A percentile compares a stretch with the other conserved stretches of the same genome.
Conservation (phyloP, 2,888 invertebrate species). For the Pseudococcus longispinus region DNA sequence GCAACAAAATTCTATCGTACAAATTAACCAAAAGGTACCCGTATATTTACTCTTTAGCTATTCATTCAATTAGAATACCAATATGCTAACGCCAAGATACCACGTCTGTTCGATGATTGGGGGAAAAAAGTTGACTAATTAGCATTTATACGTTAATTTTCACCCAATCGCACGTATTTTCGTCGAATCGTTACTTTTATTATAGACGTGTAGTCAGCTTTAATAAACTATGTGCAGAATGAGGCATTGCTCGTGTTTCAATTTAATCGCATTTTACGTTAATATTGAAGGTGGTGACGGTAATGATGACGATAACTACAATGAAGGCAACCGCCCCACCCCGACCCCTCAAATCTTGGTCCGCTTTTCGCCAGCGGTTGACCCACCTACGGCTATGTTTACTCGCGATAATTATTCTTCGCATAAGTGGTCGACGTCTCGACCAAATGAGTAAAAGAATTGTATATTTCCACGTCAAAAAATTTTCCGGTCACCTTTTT, state of each 20-base stretch:
- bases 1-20: neutral
- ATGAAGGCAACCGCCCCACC: neutral
- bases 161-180: neutral
- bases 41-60: neutral
- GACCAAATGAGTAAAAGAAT: neutral
- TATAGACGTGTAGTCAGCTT: neutral
- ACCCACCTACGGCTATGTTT: neutral
- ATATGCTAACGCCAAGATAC: neutral
- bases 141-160: neutral
- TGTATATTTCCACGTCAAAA: neutral
- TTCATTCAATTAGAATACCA: neutral
- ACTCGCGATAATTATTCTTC: neutral
- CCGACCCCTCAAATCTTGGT: neutral
- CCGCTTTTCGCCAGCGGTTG: neutral
- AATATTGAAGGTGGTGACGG: too few species aligned
- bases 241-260: neutral
- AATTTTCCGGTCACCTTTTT: too few species aligned
- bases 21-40: neutral
- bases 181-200: neutral
- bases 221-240: neutral
- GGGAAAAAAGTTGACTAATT: neutral
- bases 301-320: neutral
- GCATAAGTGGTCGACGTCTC: neutral
- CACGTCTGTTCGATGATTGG: neutral
- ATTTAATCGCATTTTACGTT: neutral